Evolutionary conservation across 2,888 invertebrate genomes (phyloP).

Genomic region (Athalia rosae): DNA sequence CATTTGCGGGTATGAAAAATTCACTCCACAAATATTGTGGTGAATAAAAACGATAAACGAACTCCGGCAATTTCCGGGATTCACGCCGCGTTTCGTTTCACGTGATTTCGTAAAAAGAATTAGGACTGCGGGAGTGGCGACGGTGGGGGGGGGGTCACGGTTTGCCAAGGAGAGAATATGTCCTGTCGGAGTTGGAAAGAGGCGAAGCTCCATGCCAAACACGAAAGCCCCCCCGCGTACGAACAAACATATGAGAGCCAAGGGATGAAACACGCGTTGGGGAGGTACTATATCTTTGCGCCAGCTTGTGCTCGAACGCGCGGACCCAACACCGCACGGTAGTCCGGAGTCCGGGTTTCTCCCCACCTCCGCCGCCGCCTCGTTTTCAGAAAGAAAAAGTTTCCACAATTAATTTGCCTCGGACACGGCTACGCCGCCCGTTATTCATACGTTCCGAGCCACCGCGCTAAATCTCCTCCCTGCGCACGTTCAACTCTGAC

Average conservation of each 20-base stretch:
- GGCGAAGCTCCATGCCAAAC: conserved; percentile 34
- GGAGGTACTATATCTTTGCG: conserved; percentile 28
- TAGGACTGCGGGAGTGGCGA: not conserved
- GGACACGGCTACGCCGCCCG: conserved; percentile 1
- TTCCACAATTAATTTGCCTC: conserved; percentile 38
- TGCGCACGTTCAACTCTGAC: too few species aligned
- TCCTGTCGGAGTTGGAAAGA: conserved; percentile 11
- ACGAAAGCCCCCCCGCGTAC: conserved; percentile 20
- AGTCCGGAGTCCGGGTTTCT: not conserved
- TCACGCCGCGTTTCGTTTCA: too few species aligned
- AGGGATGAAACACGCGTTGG: conserved; percentile 37
- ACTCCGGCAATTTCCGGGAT: too few species aligned
- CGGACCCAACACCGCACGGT: not conserved
- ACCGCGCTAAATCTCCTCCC: not conserved
- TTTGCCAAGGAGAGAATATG: conserved; percentile 36
- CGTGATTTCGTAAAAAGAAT: not conserved
- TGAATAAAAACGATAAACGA: too few species aligned
- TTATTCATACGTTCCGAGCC: conserved; percentile 22
- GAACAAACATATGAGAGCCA: conserved; percentile 24
- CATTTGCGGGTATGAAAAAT: too few species aligned
- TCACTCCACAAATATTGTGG: too few species aligned
- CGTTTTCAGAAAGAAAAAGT: conserved; percentile 31
- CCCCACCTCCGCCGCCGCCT: not conserved
- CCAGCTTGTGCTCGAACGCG: conserved; percentile 26
- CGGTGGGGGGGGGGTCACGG: not conserved